Evolutionary conservation across 2,797 vertebrate genomes (phyloP), one percentile per base, ranked within the genome.

Genomic region (Cirrhinus mrigala): DNA sequence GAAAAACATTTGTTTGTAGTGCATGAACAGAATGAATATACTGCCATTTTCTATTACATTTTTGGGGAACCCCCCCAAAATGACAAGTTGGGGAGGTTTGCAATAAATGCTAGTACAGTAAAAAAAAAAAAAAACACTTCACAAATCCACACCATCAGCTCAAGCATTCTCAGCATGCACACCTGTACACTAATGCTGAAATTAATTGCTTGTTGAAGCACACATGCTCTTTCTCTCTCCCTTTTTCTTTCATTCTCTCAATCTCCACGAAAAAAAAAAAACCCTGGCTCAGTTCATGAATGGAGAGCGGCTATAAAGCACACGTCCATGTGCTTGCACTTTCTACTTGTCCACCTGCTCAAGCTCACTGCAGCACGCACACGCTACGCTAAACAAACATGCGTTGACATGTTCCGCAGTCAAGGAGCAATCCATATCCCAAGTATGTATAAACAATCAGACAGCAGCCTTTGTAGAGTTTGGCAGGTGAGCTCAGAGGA

Each of bases 301-400:
- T 88, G 89, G 82, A 74, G 81, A 89, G 89, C 46, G 84, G 88
- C 90, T 85, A 22, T 80, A 40, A 90, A 90, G 87, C 86, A 84
- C 50, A 90, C 81, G 82, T 89, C 92, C 86, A 56, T 86, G 92
- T 93, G 90, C 90, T 90, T 87, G 86, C 27, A 46, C 91, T 89
- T 87, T 91, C 92, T 92, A 91, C 92, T 93, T 87, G 90, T 92
- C 92, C 95, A 96, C 95, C 95, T 95, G 95, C 95, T 96, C 92
- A 90, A 71, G 83, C 87, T 89, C 73, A 85, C 85, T 48, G 24
- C 52, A 80, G 48, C 69, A 56, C 14, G 14, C 74, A 75, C 76
- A 89, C 27, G 6, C 29, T 24, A 44, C 27, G 8, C 33, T 64
- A 80, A 74, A 77, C 75, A 74, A 76, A 73, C 87, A 82, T 64